Percentiles rank a stretch among this genome's conserved stretches.
Evolutionary conservation across 2,888 invertebrate genomes (phyloP).

Genomic region (Dasypolia templi): DNA sequence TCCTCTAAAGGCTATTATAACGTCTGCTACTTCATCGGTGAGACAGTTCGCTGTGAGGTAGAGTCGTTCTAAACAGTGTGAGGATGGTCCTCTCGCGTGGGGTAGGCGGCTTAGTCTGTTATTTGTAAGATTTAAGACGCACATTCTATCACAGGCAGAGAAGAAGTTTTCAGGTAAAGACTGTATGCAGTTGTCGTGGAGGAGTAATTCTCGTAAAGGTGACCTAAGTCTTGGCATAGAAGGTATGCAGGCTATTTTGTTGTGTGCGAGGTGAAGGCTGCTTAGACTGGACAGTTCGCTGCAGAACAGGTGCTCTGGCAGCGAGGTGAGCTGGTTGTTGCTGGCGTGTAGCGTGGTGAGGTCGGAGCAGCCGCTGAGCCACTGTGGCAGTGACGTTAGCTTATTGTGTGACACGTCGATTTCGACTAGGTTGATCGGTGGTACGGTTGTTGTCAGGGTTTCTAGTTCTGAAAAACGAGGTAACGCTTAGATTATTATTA

Average conservation of each 20-base stretch:
- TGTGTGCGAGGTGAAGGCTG: slow-evolving; percentile 94
- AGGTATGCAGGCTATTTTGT: slow-evolving; percentile 94
- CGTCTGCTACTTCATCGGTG: slow-evolving; percentile 92
- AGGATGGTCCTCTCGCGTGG: slow-evolving; percentile 91
- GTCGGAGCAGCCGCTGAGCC: slow-evolving; percentile 94
- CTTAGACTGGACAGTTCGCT: slow-evolving; percentile 94
- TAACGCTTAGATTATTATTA: neutral
- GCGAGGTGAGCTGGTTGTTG: slow-evolving; percentile 92
- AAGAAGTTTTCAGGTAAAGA: slow-evolving; percentile 94
- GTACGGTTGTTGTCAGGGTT: slow-evolving; percentile 92
- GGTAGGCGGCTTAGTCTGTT: slow-evolving; percentile 94
- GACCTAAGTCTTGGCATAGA: slow-evolving; percentile 91
- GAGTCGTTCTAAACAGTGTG: slow-evolving; percentile 91
- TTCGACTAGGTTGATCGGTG: slow-evolving; percentile 93
- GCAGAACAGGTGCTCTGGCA: slow-evolving; percentile 94
- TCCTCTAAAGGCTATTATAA: slow-evolving; percentile 92
- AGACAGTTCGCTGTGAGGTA: slow-evolving; percentile 95
- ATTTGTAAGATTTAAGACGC: slow-evolving; percentile 94
- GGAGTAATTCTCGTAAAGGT: slow-evolving; percentile 93
- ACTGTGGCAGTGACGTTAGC: slow-evolving; percentile 93
- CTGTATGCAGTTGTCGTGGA: slow-evolving; percentile 95
- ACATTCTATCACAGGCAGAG: slow-evolving; percentile 91
- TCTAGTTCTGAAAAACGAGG: slow-evolving; percentile 92
- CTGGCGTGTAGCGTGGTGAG: slow-evolving; percentile 93
- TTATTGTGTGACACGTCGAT: slow-evolving; percentile 95